phyloP scores from a whole-genome alignment of 92 coral and sea anemone genomes.

The Palythoa heliodiscus region DNA sequence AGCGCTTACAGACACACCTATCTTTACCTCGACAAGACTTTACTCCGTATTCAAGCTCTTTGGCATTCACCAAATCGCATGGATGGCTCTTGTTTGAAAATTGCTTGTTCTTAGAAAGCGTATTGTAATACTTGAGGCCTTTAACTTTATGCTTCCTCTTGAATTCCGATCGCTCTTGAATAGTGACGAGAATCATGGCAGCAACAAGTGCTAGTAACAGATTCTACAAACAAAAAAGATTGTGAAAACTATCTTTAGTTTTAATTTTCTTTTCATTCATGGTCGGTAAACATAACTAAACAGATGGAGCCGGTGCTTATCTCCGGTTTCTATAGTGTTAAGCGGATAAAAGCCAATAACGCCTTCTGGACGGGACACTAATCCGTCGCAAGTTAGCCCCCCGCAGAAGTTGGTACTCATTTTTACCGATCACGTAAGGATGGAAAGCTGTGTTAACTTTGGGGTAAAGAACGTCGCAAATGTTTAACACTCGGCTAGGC shows the following conservation, averaged over 20 bases:
- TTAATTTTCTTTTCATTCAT: not conserved
- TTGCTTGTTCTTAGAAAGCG: not conserved
- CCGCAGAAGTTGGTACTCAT: too few relatives aligned
- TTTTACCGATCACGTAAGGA: too few relatives aligned
- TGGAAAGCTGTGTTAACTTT: too few relatives aligned
- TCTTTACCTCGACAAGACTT: not conserved
- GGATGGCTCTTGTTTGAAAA: not conserved
- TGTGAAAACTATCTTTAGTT: not conserved
- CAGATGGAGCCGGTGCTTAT: too few relatives aligned
- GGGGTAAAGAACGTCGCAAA: too few relatives aligned
- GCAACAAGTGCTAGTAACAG: not conserved
- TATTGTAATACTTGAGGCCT: not conserved
- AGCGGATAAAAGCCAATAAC: too few relatives aligned
- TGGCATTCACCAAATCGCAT: slow-evolving; percentile 8
- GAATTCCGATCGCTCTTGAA: not conserved
- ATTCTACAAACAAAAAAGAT: not conserved
- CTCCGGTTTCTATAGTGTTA: too few relatives aligned
- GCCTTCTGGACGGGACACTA: too few relatives aligned
- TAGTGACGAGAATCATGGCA: not conserved
- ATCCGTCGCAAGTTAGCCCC: too few relatives aligned
- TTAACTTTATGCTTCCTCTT: not conserved
- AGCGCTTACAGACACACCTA: slow-evolving; percentile 9
- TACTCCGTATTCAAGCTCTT: slow-evolving; percentile 13
- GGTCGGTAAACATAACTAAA: too few relatives aligned
- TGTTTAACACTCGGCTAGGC: too few relatives aligned